phyloP scores from a whole-genome alignment of 2,113 vertebrate species.

The Tretioscincus oriximinensis region DNA sequence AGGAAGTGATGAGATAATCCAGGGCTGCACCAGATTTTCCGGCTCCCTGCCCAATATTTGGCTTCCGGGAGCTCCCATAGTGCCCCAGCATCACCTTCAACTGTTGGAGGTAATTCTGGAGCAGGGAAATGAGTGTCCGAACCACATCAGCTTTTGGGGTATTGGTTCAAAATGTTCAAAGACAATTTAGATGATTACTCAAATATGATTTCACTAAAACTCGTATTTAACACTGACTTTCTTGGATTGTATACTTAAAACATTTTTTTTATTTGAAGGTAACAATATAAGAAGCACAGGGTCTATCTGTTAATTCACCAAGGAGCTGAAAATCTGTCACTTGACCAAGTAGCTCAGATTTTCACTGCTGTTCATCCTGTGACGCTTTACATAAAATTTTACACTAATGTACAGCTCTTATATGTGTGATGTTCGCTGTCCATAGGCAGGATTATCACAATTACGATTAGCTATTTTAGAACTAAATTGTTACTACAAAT shows the following conservation, averaged over 20 bases:
- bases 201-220: background rate
- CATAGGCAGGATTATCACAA: background rate
- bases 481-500: background rate
- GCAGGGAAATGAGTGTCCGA: too few species aligned
- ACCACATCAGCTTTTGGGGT: too few species aligned
- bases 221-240: background rate
- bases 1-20: too few species aligned
- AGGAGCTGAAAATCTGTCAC: background rate
- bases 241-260: background rate
- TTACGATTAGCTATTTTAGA: background rate
- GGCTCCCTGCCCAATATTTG: too few species aligned
- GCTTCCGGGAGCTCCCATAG: too few species aligned
- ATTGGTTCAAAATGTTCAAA: too few species aligned
- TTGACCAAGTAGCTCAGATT: too few species aligned
- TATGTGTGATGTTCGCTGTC: background rate
- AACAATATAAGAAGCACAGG: background rate
- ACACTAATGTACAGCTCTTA: background rate
- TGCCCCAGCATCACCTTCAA: too few species aligned
- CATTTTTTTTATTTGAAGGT: background rate
- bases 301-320: too few species aligned
- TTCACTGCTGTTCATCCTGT: background rate
- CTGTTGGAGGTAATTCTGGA: too few species aligned
- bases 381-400: background rate
- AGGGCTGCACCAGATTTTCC: too few species aligned
- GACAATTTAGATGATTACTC: background rate